phyloP scores from a whole-genome alignment of 2,797 vertebrate genomes.

The Scarus forsteni region DNA sequence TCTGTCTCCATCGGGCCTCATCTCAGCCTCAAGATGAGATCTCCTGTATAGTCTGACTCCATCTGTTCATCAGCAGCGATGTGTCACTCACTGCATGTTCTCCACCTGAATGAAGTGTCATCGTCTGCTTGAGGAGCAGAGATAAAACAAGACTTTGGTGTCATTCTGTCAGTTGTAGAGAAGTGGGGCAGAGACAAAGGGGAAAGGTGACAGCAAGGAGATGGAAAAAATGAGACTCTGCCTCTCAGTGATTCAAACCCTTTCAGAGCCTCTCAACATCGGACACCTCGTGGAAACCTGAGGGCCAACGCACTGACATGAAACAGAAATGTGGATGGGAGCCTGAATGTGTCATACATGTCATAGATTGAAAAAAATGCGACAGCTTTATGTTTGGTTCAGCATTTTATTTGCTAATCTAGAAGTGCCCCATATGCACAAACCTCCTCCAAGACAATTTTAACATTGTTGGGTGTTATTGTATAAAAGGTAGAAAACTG shows the following conservation, averaged over 20 bases:
- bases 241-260: slow-evolving; percentile 28
- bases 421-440: no score
- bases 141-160: slow-evolving; percentile 65
- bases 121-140: slow-evolving; percentile 52
- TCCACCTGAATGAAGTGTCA: slow-evolving; percentile 70
- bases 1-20: background rate
- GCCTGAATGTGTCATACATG: background rate
- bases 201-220: slow-evolving; percentile 36
- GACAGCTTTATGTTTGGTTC: no score
- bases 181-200: slow-evolving; percentile 34
- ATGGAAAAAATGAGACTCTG: slow-evolving; percentile 23
- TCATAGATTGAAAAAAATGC: background rate
- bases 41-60: background rate
- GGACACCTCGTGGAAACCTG: slow-evolving; percentile 9
- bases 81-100: slow-evolving; percentile 47
- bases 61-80: slow-evolving; percentile 22
- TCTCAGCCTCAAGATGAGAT: slow-evolving; percentile 13
- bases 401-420: no score
- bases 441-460: no score
- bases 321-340: background rate
- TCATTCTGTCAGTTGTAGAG: slow-evolving; percentile 41
- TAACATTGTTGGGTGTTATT: no score
- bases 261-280: slow-evolving; percentile 1
- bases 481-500: no score
- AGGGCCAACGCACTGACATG: slow-evolving; percentile 1